These are phyloP conservation scores for Metaphire vulgaris DNA, from an alignment of 1,140 invertebrate genomes.

Conservation along the genomic window DNA sequence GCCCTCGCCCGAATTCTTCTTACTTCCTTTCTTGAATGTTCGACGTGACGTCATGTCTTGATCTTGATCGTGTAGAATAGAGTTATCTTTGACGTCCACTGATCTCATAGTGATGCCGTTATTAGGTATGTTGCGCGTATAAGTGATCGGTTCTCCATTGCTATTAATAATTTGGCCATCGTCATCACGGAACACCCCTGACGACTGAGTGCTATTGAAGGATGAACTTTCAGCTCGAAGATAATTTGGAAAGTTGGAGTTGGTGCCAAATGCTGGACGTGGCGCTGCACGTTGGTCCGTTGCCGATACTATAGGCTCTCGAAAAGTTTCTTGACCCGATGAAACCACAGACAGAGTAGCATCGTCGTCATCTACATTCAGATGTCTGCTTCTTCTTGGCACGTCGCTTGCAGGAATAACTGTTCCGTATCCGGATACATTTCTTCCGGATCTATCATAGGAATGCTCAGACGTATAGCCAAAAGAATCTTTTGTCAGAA, in stretches of 20 bases:
- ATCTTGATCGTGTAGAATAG: background rate
- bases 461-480: background rate
- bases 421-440: background rate
- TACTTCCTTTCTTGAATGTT: background rate
- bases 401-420: background rate
- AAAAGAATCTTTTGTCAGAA: background rate
- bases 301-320: too few species aligned
- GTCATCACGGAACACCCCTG: background rate
- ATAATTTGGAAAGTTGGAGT: background rate
- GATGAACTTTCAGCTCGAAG: background rate
- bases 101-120: background rate
- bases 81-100: background rate
- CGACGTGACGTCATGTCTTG: background rate
- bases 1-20: background rate
- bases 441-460: background rate
- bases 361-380: background rate
- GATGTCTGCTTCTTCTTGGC: background rate
- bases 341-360: too few species aligned
- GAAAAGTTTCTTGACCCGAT: too few species aligned
- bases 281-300: too few species aligned
- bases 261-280: too few species aligned
- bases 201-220: background rate
- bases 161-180: background rate
- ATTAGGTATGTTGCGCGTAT: background rate
- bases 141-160: background rate